Base-by-base conservation (phyloP, 1,140 invertebrate species). In the Kradibia gibbosae region DNA sequence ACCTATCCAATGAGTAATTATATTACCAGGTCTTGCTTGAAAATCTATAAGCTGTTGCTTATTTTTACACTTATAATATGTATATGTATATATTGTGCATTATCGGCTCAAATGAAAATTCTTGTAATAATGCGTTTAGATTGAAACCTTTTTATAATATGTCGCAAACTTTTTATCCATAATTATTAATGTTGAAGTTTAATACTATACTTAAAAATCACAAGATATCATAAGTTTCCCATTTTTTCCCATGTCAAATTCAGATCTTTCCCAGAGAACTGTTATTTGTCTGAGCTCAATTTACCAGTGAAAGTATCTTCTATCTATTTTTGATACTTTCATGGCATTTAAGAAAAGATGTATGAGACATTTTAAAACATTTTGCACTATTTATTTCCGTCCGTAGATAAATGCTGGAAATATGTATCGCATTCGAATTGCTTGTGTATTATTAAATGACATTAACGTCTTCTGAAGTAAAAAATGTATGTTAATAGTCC, bases 1-100 rank as follows among this genome's bases (percentile, higher is more conserved):
- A 74, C 55, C 48, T 55, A 74, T 74, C n/a, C 31, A 74, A 39
- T 36, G n/a, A 74, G 36, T 31, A 74, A 20, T 55, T 50, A 31
- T 25, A 55, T 53, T 74, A 74, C 39, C 31, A n/a, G 53, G 72
- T 74, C 28, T 25, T 3, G 42, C n/a, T 72, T 20, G 60, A 34
- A 34, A 10, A 62, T 62, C 31, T 62, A 34, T 20, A 31, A 1
- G 28, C 25, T 62, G 28, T 3, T 62, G 3, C 13, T 62, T 62
- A 62, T 8, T 62, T 62, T n/a, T n/a, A n/a, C n/a, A n/a, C 31
- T 60, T 31, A 60, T 11, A 60, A 0, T 11, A 8, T 60, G 25
- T 4, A 31, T 34, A 62, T 62, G 13, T 15, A 34, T 34, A 62
- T 3, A 62, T 1, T 20, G 1, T 62, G 17, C 60, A 36, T 34